Evolutionary conservation across 2,113 vertebrate species (phyloP).

Genomic region (Otocyon megalotis): DNA sequence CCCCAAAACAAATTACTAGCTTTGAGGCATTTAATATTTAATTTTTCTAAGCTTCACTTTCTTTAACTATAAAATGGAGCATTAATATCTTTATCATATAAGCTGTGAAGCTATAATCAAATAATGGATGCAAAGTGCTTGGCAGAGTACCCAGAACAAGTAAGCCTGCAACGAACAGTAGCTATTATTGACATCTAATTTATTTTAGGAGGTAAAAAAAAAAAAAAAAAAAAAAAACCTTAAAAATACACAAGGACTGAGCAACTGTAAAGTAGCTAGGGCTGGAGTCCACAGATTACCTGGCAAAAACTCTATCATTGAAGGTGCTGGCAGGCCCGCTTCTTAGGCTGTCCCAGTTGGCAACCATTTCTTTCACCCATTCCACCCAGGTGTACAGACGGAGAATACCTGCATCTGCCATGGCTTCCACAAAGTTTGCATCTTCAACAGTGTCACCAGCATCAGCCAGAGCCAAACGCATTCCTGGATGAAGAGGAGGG

Average conservation of each 20-base stretch:
- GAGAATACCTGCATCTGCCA: constrained; percentile 98
- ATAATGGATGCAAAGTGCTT: constrained; percentile 29
- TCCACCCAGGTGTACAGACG: constrained; percentile 98
- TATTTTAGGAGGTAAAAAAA: neutral
- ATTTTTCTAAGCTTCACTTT: constrained; percentile 53
- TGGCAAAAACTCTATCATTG: constrained; percentile 97
- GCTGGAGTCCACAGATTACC: constrained; percentile 85
- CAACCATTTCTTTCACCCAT: constrained; percentile 99
- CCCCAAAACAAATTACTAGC: neutral
- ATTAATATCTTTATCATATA: neutral
- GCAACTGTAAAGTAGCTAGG: neutral
- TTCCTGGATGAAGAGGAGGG: constrained; percentile 88
- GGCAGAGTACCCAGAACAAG: neutral
- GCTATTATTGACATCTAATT: constrained; percentile 18
- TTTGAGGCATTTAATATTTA: constrained; percentile 28
- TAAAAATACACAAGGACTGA: constrained; percentile 37
- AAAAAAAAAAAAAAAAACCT: constrained; percentile 30
- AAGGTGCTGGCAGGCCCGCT: constrained; percentile 92
- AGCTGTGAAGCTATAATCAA: neutral
- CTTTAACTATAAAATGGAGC: constrained; percentile 33
- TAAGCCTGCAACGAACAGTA: neutral
- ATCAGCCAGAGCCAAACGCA: constrained; percentile 98
- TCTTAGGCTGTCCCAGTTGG: constrained; percentile 94
- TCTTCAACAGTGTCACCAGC: constrained; percentile 99
- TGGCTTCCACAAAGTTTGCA: constrained; percentile 98